phyloP scores from a whole-genome alignment of 2,888 invertebrate genomes.

The Parnassius smintheus region DNA sequence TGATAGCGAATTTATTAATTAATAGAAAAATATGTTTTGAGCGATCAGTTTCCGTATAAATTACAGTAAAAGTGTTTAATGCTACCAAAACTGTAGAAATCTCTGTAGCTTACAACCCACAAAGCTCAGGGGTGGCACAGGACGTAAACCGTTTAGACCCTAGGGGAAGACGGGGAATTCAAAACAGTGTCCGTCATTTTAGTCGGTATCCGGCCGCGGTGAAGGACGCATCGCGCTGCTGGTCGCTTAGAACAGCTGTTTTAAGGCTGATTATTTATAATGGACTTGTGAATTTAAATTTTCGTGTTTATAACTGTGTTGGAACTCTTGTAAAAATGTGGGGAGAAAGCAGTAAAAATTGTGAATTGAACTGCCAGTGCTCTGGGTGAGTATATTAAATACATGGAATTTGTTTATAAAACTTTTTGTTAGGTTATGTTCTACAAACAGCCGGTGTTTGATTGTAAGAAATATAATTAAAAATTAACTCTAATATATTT shows the following conservation, averaged over 20 bases:
- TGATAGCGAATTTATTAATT: too few relatives aligned
- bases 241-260: constrained; percentile 26
- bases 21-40: too few relatives aligned
- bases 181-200: constrained; percentile 30
- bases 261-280: constrained; percentile 44
- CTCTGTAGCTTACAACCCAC: constrained; percentile 34
- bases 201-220: constrained; percentile 41
- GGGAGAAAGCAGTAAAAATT: constrained; percentile 65
- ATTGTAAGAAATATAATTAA: too few relatives aligned
- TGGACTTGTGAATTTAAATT: constrained; percentile 54
- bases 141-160: constrained; percentile 19
- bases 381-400: constrained; percentile 59
- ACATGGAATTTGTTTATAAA: constrained; percentile 12
- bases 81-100: constrained; percentile 54
- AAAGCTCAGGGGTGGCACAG: constrained; percentile 46
- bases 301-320: constrained; percentile 32
- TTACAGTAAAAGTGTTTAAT: neutral
- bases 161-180: constrained; percentile 23
- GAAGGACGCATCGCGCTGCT: constrained; percentile 26
- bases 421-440: constrained; percentile 8
- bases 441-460: neutral
- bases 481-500: too few relatives aligned
- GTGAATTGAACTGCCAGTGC: constrained; percentile 71
- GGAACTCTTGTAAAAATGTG: constrained; percentile 57
- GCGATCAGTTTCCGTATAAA: too few relatives aligned